Base-by-base conservation (phyloP, 2,888 invertebrate genomes). In the Agrenia bidenticulata region DNA sequence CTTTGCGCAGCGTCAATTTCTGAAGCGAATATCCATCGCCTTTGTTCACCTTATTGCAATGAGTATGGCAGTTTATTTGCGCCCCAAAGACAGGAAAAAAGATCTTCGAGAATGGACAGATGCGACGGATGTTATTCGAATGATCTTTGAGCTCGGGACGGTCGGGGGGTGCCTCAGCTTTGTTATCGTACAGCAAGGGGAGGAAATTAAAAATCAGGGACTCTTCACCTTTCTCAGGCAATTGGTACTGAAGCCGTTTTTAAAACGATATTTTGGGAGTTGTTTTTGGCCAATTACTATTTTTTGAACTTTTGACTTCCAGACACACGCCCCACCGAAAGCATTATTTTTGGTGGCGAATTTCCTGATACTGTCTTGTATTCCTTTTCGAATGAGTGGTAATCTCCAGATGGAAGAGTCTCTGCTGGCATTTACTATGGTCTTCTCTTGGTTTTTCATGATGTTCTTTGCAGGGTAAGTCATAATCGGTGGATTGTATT, bases 381-480 rank as follows among this genome's bases (percentile, higher is more conserved):
- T 97, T 74, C 95, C 95, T 0, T 91, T 88, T 73, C 87, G 97
- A 4, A 78, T 93, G 15, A 84, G 85, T 68, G 87, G 85, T 11
- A 87, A 91, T 77, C 84, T 87, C 54, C 85, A 86, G 77, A 84
- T 89, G 0, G 99, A 99, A 80, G 98, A 97, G 80, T 90, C 93
- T 0, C 87, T 98, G 57, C 83, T 99, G 26, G 87, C 94, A 42
- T 89, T 97, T 77, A 90, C 97, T 0, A 88, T 97, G 23, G 98
- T 98, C 0, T 93, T 95, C 2, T 92, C 92, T 39, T 99, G 98
- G 98, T 94, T 97, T 80, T 87, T 96, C 50, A 85, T 98, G 23
- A 94, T 99, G 89, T 99, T 99, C 81, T 99, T 98, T 82, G 98
- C 98, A 45, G 95, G 98, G 97, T 97, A 83, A 82, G 79, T 70